Evolutionary conservation across 2,888 invertebrate genomes (phyloP), one percentile per base, ranked within the genome.

Genomic region (Erebia palarica): DNA sequence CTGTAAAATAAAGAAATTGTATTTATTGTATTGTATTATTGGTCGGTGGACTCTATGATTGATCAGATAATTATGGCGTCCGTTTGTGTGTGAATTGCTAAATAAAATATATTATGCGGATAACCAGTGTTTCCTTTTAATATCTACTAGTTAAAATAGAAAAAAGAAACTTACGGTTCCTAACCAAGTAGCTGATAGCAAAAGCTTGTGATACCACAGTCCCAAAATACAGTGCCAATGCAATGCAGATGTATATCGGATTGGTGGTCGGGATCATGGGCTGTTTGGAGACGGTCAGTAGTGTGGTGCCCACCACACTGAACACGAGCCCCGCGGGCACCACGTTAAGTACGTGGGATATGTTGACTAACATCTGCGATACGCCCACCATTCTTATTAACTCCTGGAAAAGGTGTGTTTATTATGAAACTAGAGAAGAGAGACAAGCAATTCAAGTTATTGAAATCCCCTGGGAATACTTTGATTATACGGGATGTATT

Each of bases 311-410:
- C 4, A 85, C 76, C 9, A 88, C 73, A 3, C 94, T 86, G 16
- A 95, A 94, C 51, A 95, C 78, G 7, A 94, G 66, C 36, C 95
- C 92, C 16, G 95, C 91, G 0, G 95, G 81, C 60, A 95, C 84
- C 64, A 94, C 94, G 83, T 96, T 95, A 64, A 95, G 81, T 79
- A 95, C 95, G 95, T 96, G 96, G 0, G 96, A 95, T 3, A 94
- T 27, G 94, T 95, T 95, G 69, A 96, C 94, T 75, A 95, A 86
- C 90, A 94, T 95, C 59, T 94, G 92, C 18, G 94, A 94, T 69
- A 97, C 91, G 0, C 97, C 97, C 91, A 96, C 96, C 94, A 97
- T 96, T 87, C 96, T 96, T 94, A 97, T 95, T 36, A 96, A 94
- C 86, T 97, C 96, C 96, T 96, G 84, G 36, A 36, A 36, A 36